Percentiles rank a stretch among this genome's conserved stretches.
These are phyloP conservation scores for Nephrocerus scutellatus DNA, from an alignment of 2,888 invertebrate species.

Conservation along the genomic window DNA sequence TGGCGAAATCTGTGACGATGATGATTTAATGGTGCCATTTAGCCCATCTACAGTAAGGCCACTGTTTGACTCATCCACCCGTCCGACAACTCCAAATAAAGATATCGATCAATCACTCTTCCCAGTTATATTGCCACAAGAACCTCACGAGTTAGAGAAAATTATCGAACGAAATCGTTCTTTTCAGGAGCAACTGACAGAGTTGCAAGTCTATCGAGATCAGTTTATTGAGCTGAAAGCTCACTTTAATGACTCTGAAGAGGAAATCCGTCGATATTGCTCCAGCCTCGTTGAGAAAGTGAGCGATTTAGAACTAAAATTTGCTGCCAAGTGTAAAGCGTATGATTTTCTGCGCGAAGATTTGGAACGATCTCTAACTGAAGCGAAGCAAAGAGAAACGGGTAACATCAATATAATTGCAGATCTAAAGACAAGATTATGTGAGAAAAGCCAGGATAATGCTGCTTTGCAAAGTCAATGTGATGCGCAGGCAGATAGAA, in stretches of 20 bases:
- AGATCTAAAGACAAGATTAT: constrained; percentile 28
- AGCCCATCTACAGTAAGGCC: constrained; percentile 14
- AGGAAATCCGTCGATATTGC: constrained; percentile 30
- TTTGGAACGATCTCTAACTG: constrained; percentile 34
- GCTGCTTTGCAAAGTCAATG: constrained; percentile 20
- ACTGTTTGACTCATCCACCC: constrained; percentile 32
- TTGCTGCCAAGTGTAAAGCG: constrained; percentile 29
- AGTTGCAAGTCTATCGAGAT: constrained; percentile 32
- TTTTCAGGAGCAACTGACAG: constrained; percentile 25
- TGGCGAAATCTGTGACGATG: constrained; percentile 27
- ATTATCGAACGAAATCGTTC: constrained; percentile 24
- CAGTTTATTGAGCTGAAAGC: constrained; percentile 37
- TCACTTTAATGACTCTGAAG: constrained; percentile 36
- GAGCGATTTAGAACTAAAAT: constrained; percentile 29
- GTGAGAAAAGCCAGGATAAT: constrained; percentile 24
- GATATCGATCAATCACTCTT: constrained; percentile 26
- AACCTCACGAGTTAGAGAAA: constrained; percentile 20
- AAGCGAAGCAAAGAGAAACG: constrained; percentile 31
- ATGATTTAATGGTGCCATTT: too few relatives aligned
- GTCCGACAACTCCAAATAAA: constrained; percentile 40
- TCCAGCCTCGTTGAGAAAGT: constrained; percentile 32
- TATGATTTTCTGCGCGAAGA: constrained; percentile 39
- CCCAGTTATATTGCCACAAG: constrained; percentile 29
- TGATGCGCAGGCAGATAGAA: constrained; percentile 14
- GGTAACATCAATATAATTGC: constrained; percentile 32